Percentiles rank a stretch among this genome's conserved stretches.
phyloP scores from a whole-genome alignment of 2,888 invertebrate genomes.

The Aleiodes testaceus region DNA sequence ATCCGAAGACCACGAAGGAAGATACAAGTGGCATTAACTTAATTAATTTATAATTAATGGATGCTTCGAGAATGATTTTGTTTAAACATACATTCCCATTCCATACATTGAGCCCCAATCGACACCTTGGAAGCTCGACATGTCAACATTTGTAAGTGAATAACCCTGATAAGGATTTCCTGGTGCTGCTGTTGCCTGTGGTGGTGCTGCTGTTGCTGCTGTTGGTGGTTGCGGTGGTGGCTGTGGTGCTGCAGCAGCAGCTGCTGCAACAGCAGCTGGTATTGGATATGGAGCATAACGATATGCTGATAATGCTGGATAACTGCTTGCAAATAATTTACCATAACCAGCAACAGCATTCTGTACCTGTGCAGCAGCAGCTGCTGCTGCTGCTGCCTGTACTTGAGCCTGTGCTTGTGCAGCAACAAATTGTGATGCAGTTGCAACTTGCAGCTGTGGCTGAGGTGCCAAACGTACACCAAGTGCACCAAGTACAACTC shows the following conservation, averaged over 20 bases:
- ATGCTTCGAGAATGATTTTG: background rate
- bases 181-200: conserved; percentile 79
- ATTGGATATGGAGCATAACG: conserved; percentile 68
- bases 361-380: conserved; percentile 77
- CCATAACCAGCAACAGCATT: conserved; percentile 80
- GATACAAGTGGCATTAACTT: conserved; percentile 13
- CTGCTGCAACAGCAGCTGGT: conserved; percentile 68
- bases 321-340: conserved; percentile 77
- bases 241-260: conserved; percentile 74
- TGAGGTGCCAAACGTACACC: conserved; percentile 81
- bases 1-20: conserved; percentile 30
- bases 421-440: conserved; percentile 73
- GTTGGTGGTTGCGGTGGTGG: conserved; percentile 73
- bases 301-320: conserved; percentile 72
- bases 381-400: conserved; percentile 74
- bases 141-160: conserved; percentile 90
- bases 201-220: conserved; percentile 77
- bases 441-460: conserved; percentile 77
- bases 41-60: conserved; percentile 12
- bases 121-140: conserved; percentile 93
- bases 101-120: conserved; percentile 95
- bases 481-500: conserved; percentile 82
- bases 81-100: conserved; percentile 92
- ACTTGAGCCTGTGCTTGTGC: conserved; percentile 73
- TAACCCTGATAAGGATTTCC: conserved; percentile 84